Conservation (phyloP, 2,113 vertebrate species). For the Megatriorchis doriae region DNA sequence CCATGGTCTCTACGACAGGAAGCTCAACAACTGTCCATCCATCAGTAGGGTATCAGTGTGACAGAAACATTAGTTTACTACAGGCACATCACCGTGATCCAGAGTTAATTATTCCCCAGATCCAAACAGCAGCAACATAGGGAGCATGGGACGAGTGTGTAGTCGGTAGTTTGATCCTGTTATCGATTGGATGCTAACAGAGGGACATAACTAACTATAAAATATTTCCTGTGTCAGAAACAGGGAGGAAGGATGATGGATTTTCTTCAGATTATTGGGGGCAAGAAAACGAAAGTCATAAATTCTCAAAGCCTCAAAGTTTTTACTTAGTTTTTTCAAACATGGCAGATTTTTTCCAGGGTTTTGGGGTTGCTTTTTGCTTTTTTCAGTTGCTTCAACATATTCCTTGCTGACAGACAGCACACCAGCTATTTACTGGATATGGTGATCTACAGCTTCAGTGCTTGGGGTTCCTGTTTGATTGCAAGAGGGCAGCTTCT, state of each 20-base stretch:
- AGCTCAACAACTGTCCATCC: background rate
- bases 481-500: background rate
- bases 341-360: background rate
- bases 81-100: background rate
- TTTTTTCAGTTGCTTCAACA: background rate
- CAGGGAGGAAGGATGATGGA: background rate
- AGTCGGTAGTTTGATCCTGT: background rate
- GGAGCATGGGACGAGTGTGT: background rate
- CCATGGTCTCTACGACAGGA: rapidly evolving
- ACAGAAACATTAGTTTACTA: background rate
- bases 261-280: background rate
- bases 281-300: background rate
- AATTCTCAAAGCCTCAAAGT: background rate
- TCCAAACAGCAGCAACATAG: background rate
- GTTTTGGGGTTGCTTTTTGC: background rate
- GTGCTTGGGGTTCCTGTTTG: background rate
- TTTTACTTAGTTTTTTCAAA: background rate
- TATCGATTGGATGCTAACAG: background rate
- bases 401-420: constrained; percentile 20
- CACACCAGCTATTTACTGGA: background rate
- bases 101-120: background rate
- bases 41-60: background rate
- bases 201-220: background rate
- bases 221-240: background rate
- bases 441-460: background rate